Evolutionary conservation across 2,113 vertebrate genomes (phyloP), one percentile per base, ranked within the genome.

Genomic region (Lota lota): DNA sequence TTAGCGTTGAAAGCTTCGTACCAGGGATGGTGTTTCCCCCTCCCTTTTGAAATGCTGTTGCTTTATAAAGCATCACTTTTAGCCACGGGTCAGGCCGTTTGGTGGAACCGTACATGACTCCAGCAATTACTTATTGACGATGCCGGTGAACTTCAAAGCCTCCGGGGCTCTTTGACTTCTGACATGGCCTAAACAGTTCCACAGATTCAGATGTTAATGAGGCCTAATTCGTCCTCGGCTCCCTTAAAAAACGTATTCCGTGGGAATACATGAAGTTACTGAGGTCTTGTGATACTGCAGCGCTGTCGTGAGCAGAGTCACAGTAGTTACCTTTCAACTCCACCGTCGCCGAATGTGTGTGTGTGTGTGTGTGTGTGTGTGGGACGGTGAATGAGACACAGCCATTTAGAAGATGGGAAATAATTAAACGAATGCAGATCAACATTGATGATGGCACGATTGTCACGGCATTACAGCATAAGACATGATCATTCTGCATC

Each of bases 141-240:
- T 70, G 74, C 60, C 65, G 50, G 77, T 76, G 77, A 81, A 77
- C 90, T 88, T 92, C 89, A 91, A 92, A 90, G 88, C 64, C 68
- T 18, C 69, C 72, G 62, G 69, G 85, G 76, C 88, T 88, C 85
- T 83, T 80, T 75, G 79, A 47, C 40, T 47, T 47, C 82, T 86
- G 81, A 72, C 77, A 78, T 75, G 81, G 78, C 84, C 89, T 87
- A 85, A 91, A 86, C 81, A 84, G 80, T 84, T 89, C 84, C 86
- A 88, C 85, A 86, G 88, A 83, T 79, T 87, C 57, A 89, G 59
- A 88, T 88, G 87, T 90, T 90, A 88, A 93, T 89, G 82, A 83
- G 74, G 70, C 71, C 77, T 90, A 89, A 92, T 90, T 85, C 85
- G 79, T 85, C 76, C 73, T 20, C 67, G 66, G 82, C 79, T 72